These are phyloP conservation scores for Halcyon malimbica DNA, from an alignment of 2,113 vertebrate genomes.

Conservation along the genomic window DNA sequence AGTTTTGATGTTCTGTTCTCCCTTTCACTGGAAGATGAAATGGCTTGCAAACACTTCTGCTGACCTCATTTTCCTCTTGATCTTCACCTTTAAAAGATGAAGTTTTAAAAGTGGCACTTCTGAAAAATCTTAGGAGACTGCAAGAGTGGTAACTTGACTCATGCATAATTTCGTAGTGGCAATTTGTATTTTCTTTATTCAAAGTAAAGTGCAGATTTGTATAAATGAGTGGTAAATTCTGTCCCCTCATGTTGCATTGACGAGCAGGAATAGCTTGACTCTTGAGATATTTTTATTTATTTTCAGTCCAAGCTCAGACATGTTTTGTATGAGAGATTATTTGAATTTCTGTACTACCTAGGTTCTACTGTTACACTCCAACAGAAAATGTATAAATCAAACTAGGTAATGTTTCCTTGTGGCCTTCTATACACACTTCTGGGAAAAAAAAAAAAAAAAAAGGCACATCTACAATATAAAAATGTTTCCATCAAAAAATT, in stretches of 20 bases:
- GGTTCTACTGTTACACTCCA: background rate
- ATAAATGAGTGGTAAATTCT: background rate
- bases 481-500: constrained; percentile 14
- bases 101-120: background rate
- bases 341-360: background rate
- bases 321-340: background rate
- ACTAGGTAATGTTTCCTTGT: background rate
- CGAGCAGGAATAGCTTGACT: background rate
- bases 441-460: background rate
- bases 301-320: background rate
- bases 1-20: background rate
- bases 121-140: background rate
- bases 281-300: background rate
- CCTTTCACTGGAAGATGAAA: background rate
- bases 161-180: background rate
- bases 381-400: background rate
- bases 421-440: background rate
- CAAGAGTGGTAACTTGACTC: background rate
- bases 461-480: background rate
- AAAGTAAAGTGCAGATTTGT: background rate
- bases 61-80: background rate
- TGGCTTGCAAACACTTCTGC: background rate
- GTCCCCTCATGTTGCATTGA: background rate
- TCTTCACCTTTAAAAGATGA: background rate
- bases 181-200: background rate